Conservation (phyloP, 2,797 vertebrate species). For the Propithecus deckenii region DNA sequence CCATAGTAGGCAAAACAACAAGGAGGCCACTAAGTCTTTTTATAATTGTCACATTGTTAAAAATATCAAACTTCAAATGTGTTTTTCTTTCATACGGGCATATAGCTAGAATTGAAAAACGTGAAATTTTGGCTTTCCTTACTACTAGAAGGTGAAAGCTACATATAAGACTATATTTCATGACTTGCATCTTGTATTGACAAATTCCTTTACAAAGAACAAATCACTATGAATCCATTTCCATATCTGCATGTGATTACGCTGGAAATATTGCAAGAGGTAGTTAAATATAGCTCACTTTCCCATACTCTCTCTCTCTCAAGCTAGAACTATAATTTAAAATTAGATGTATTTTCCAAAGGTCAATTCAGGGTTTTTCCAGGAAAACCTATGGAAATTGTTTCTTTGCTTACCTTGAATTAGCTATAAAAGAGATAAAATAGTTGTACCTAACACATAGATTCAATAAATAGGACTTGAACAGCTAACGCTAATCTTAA, state of each 20-base stretch:
- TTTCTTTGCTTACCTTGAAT: constrained; percentile 36
- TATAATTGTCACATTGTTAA: neutral
- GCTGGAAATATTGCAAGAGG: neutral
- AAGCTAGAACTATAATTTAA: neutral
- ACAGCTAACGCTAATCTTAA: neutral
- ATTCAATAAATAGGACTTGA: neutral
- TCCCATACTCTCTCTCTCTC: neutral
- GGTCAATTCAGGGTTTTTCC: neutral
- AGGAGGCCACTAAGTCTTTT: neutral
- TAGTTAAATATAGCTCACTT: neutral
- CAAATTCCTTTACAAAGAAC: neutral
- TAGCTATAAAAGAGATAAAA: constrained; percentile 35
- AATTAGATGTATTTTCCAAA: neutral
- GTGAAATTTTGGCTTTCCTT: neutral
- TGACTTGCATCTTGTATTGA: neutral
- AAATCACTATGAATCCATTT: neutral
- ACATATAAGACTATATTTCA: neutral
- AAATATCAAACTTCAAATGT: neutral
- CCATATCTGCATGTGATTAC: neutral
- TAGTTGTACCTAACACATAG: neutral
- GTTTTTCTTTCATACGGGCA: neutral
- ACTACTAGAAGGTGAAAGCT: neutral
- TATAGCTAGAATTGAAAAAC: neutral
- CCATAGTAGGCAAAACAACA: neutral
- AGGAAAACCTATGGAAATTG: constrained; percentile 18